A percentile compares a stretch with the other conserved stretches of the same genome.
phyloP scores from a whole-genome alignment of 2,113 vertebrate species.

The Psephotus haematonotus region DNA sequence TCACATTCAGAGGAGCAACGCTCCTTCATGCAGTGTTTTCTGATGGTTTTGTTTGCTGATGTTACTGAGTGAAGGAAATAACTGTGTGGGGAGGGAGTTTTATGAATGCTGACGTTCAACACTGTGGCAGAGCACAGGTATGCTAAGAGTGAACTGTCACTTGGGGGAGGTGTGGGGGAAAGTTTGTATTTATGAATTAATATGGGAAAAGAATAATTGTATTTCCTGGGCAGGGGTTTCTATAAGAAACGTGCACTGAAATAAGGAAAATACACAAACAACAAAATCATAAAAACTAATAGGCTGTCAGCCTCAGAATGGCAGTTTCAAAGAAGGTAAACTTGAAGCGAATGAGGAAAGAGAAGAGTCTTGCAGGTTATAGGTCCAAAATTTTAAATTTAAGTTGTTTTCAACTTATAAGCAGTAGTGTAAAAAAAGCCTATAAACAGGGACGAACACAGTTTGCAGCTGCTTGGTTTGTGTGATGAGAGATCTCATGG shows the following conservation, averaged over 20 bases:
- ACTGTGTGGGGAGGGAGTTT: not conserved
- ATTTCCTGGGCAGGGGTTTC: not conserved
- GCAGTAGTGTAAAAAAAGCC: not conserved
- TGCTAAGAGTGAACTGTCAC: not conserved
- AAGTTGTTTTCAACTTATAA: not conserved
- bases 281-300: not conserved
- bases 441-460: not conserved
- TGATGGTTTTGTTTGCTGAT: not conserved
- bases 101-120: not conserved
- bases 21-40: not conserved
- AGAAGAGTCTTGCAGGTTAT: not conserved
- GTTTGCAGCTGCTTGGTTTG: not conserved
- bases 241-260: not conserved
- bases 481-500: not conserved
- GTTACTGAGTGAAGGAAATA: not conserved
- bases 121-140: not conserved
- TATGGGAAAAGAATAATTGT: not conserved
- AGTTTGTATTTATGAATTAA: not conserved
- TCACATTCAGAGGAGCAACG: not conserved
- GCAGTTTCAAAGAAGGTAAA: not conserved
- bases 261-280: not conserved
- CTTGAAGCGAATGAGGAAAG: not conserved
- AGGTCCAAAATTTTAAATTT: not conserved
- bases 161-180: not conserved
- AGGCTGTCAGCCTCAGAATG: not conserved